These are phyloP conservation scores for Lethrus apterus DNA, from an alignment of 1,140 invertebrate species.

Conservation along the genomic window DNA sequence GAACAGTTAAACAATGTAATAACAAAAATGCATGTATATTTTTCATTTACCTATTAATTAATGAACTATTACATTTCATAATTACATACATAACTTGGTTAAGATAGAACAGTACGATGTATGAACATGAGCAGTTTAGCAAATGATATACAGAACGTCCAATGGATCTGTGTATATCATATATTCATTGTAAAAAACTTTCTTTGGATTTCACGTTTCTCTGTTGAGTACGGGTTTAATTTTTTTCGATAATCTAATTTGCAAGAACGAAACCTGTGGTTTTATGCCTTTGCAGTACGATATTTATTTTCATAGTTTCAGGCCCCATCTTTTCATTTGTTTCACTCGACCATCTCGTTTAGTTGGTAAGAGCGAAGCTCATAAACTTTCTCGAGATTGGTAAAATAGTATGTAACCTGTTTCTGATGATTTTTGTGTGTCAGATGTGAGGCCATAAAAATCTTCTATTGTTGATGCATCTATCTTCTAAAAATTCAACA, in stretches of 20 bases:
- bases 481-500: conserved; percentile 76
- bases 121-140: too few relatives aligned
- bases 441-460: conserved; percentile 97
- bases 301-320: conserved; percentile 14
- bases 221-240: conserved; percentile 9
- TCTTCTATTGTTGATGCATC: conserved; percentile 98
- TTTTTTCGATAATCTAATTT: conserved; percentile 9
- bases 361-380: conserved; percentile 25
- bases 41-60: too few relatives aligned
- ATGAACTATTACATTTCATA: too few relatives aligned
- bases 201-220: conserved; percentile 13
- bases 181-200: conserved; percentile 10
- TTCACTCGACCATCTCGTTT: not conserved
- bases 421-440: conserved; percentile 97
- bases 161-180: too few relatives aligned
- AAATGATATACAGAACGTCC: too few relatives aligned
- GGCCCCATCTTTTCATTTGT: conserved; percentile 4
- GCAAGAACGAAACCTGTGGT: conserved; percentile 11
- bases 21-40: too few relatives aligned
- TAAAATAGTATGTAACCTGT: conserved; percentile 99
- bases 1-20: too few relatives aligned
- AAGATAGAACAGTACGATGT: too few relatives aligned
- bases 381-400: conserved; percentile 79
- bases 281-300: conserved; percentile 1
- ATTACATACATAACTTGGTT: too few relatives aligned